phyloP scores from a whole-genome alignment of 2,113 vertebrate species.

The Vanacampus margaritifer region DNA sequence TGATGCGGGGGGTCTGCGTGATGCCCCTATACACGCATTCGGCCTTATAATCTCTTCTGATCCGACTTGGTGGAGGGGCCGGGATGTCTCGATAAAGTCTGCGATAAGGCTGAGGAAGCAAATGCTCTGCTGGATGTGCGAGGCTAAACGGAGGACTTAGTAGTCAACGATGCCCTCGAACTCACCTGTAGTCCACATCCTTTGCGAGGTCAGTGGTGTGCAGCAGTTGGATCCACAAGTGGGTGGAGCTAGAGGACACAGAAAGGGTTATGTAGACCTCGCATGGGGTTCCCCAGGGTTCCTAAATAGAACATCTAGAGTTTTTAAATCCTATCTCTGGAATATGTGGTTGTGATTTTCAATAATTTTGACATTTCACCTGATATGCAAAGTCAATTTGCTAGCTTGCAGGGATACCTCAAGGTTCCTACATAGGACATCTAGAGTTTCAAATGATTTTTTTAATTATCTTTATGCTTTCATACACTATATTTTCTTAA shows the following conservation, averaged over 20 bases:
- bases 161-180: not conserved
- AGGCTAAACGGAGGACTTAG: constrained; percentile 10
- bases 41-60: constrained; percentile 41
- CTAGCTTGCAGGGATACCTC: too few relatives aligned
- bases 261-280: not conserved
- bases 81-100: constrained; percentile 23
- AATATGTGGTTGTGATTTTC: too few relatives aligned
- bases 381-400: too few relatives aligned
- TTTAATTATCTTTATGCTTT: not conserved
- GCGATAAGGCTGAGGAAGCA: constrained; percentile 24
- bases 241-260: not conserved
- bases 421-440: too few relatives aligned
- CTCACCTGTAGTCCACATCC: not conserved
- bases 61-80: constrained; percentile 25
- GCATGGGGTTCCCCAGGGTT: not conserved
- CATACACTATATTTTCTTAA: not conserved
- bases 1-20: constrained; percentile 20
- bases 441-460: not conserved
- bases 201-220: not conserved
- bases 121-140: constrained; percentile 22
- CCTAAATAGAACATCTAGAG: not conserved
- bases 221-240: not conserved
- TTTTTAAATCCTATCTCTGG: too few relatives aligned
- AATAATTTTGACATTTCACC: too few relatives aligned
- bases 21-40: constrained; percentile 20